Evolutionary conservation across 1,140 invertebrate genomes (phyloP).

Genomic region (Caenorhabditis remanei): DNA sequence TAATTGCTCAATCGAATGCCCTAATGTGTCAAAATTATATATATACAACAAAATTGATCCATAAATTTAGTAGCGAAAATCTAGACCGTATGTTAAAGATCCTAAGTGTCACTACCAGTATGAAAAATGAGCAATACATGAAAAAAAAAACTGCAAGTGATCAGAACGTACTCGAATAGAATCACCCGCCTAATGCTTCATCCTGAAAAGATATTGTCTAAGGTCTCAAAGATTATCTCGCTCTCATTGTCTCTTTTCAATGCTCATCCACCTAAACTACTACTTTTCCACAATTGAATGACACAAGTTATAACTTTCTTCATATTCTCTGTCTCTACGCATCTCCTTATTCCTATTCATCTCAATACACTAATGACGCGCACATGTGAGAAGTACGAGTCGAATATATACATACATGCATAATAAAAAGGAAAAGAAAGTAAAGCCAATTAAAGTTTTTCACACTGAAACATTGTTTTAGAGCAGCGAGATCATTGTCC

Average conservation of each 20-base stretch:
- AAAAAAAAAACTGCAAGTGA: too few species aligned
- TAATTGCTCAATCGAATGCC: neutral
- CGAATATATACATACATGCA: slow-evolving; percentile 54
- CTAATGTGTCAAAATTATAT: neutral
- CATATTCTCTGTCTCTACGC: neutral
- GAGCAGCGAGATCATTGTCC: neutral
- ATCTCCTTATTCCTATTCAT: slow-evolving; percentile 7
- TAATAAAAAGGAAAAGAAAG: slow-evolving; percentile 44
- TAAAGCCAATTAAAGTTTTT: slow-evolving; percentile 47
- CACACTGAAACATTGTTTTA: slow-evolving; percentile 31
- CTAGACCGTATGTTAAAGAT: too few species aligned
- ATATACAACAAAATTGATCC: too few species aligned
- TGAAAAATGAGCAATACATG: too few species aligned
- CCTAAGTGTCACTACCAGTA: too few species aligned
- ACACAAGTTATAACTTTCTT: slow-evolving; percentile 3
- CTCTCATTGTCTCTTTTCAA: neutral
- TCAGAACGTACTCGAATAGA: too few species aligned
- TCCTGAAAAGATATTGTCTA: neutral
- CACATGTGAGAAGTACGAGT: slow-evolving; percentile 52
- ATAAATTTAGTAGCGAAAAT: too few species aligned
- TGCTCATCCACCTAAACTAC: neutral
- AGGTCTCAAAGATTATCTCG: neutral
- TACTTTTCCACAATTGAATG: slow-evolving; percentile 18
- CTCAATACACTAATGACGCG: slow-evolving; percentile 51
- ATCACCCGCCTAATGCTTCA: too few species aligned